Percentiles rank a stretch among this genome's conserved stretches.
Evolutionary conservation across 2,797 vertebrate species (phyloP).

Genomic region (Microctenopoma stevenorrisi): DNA sequence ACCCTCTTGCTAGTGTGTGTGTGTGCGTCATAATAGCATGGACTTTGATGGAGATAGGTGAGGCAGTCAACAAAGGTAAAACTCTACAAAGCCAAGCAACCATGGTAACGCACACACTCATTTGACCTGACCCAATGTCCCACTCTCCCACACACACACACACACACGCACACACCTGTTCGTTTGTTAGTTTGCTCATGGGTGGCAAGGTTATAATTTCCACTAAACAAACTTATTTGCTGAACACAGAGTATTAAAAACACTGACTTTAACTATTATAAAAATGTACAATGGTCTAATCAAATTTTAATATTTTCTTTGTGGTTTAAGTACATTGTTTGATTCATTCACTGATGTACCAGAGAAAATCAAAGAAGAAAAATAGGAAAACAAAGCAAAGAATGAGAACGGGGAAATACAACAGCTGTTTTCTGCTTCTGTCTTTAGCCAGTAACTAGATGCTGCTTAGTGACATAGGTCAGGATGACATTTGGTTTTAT

Average conservation of each 20-base stretch:
- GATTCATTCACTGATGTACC: neutral
- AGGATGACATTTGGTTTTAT: conserved; percentile 38
- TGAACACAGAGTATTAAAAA: conserved; percentile 5
- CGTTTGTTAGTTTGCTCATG: conserved; percentile 36
- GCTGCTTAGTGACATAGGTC: conserved; percentile 32
- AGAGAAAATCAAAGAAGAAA: neutral
- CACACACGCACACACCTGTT: conserved; percentile 60
- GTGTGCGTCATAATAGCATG: conserved; percentile 47
- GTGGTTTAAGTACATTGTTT: neutral
- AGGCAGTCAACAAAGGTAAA: conserved; percentile 71
- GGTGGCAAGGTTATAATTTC: conserved; percentile 52
- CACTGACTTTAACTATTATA: neutral
- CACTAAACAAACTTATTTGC: conserved; percentile 20
- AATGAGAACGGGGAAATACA: neutral
- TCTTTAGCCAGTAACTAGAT: conserved; percentile 25
- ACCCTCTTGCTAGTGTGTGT: neutral
- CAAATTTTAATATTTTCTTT: neutral
- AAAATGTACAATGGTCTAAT: neutral
- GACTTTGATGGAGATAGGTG: conserved; percentile 55
- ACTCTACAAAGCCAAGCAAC: conserved; percentile 64
- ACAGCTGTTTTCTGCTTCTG: conserved; percentile 27
- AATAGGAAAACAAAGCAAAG: neutral
- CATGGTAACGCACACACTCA: conserved; percentile 73
- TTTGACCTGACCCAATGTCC: conserved; percentile 69
- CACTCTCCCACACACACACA: conserved; percentile 45